Conservation (phyloP, 2,888 invertebrate genomes). For the Rhingia campestris region DNA sequence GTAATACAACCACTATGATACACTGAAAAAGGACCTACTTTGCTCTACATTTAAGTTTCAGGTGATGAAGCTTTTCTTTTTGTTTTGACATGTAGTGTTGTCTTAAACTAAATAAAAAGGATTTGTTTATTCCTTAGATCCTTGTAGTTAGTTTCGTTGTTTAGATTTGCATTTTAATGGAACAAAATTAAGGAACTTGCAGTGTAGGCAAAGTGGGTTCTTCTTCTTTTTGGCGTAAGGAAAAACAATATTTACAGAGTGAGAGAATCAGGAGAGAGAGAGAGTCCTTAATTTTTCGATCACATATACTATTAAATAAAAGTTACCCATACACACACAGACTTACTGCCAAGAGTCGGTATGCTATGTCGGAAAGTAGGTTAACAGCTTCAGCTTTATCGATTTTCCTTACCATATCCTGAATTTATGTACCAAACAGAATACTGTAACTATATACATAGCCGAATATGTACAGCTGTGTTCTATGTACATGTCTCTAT, state of each 20-base stretch:
- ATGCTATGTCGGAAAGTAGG: slow-evolving; percentile 65
- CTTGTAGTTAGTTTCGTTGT: slow-evolving; percentile 29
- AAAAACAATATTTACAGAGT: neutral
- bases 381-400: slow-evolving; percentile 74
- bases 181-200: slow-evolving; percentile 39
- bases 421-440: slow-evolving; percentile 45
- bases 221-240: slow-evolving; percentile 32
- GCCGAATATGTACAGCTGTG: slow-evolving; percentile 1
- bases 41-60: slow-evolving; percentile 31
- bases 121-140: slow-evolving; percentile 33
- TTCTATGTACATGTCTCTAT: slow-evolving; percentile 38
- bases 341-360: slow-evolving; percentile 31
- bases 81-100: neutral
- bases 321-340: slow-evolving; percentile 34
- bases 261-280: neutral
- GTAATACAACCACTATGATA: slow-evolving; percentile 56
- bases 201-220: slow-evolving; percentile 28
- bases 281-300: slow-evolving; percentile 24
- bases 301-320: slow-evolving; percentile 27
- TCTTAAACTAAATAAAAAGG: neutral
- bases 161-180: slow-evolving; percentile 36
- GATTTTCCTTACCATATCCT: slow-evolving; percentile 69
- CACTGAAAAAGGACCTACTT: slow-evolving; percentile 30
- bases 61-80: slow-evolving; percentile 40
- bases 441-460: slow-evolving; percentile 30